Percentiles rank a stretch among this genome's conserved stretches.
These are phyloP conservation scores for Podarcis raffonei DNA, from an alignment of 2,113 vertebrate genomes.

Conservation along the genomic window DNA sequence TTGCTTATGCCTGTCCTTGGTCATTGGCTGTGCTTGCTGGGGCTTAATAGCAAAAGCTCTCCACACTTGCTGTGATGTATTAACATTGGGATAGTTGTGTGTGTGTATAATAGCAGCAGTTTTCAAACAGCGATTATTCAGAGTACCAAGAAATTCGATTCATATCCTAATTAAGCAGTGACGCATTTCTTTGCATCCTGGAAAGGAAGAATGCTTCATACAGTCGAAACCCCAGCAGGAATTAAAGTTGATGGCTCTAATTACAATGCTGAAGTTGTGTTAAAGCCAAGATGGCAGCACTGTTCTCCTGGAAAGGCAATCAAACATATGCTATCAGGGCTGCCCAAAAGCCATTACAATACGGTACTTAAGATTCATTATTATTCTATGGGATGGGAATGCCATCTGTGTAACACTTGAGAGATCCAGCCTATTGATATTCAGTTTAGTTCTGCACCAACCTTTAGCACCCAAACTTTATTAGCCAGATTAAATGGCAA, in stretches of 20 bases:
- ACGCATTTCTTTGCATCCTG: background rate
- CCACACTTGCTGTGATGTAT: background rate
- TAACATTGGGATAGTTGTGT: background rate
- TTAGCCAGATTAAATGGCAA: background rate
- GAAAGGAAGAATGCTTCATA: background rate
- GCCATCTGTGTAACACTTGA: background rate
- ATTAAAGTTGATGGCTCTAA: conserved; percentile 8
- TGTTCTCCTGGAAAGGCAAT: background rate
- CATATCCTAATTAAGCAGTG: background rate
- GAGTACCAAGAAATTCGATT: background rate
- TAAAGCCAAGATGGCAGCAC: conserved; percentile 11
- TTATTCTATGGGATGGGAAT: background rate
- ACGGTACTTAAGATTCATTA: background rate
- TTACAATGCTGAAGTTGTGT: background rate
- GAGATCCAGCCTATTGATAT: background rate
- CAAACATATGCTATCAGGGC: background rate
- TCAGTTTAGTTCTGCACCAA: background rate
- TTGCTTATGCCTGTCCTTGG: too few relatives aligned
- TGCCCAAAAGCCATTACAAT: background rate
- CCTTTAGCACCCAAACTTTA: background rate
- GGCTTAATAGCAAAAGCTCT: too few relatives aligned
- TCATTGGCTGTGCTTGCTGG: too few relatives aligned
- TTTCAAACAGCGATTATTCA: background rate
- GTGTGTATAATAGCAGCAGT: background rate
- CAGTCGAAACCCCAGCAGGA: background rate